A percentile compares a stretch with the other conserved stretches of the same genome.
Evolutionary conservation across 2,113 vertebrate species (phyloP).

Genomic region (Sporophila hypoxantha): DNA sequence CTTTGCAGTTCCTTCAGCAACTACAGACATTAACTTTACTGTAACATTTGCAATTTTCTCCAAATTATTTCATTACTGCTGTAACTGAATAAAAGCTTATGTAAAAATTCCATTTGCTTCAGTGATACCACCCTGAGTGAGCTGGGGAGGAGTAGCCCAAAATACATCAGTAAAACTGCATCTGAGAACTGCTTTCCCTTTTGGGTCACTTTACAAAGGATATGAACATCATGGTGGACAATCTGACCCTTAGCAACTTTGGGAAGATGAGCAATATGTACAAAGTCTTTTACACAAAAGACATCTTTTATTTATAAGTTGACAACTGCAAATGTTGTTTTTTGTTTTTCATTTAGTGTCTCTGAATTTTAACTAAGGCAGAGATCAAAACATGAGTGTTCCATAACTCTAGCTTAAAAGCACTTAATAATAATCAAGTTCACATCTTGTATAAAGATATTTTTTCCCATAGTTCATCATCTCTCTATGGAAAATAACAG

Average conservation of each 20-base stretch:
- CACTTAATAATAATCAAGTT: slow-evolving; percentile 4
- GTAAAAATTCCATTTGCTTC: not conserved
- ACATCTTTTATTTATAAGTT: not conserved
- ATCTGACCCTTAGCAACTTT: not conserved
- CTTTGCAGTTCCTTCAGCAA: not conserved
- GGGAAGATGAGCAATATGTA: not conserved
- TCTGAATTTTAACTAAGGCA: slow-evolving; percentile 35
- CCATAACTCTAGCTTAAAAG: not conserved
- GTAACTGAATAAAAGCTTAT: not conserved
- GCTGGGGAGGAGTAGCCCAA: not conserved
- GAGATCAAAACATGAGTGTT: slow-evolving; percentile 7
- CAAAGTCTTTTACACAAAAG: not conserved
- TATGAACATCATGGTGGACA: not conserved
- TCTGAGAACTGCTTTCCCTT: not conserved
- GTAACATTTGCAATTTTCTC: not conserved
- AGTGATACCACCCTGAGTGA: not conserved
- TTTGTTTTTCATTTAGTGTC: not conserved
- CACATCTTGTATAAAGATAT: not conserved
- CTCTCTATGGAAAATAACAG: not conserved
- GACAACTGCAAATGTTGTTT: not conserved
- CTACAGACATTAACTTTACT: not conserved
- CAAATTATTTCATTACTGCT: not conserved
- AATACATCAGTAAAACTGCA: not conserved
- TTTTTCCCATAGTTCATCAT: not conserved
- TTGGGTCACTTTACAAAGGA: not conserved